A percentile compares a stretch with the other conserved stretches of the same genome.
Evolutionary conservation across 2,888 invertebrate species (phyloP).

Genomic region (Oxycera nigricornis): DNA sequence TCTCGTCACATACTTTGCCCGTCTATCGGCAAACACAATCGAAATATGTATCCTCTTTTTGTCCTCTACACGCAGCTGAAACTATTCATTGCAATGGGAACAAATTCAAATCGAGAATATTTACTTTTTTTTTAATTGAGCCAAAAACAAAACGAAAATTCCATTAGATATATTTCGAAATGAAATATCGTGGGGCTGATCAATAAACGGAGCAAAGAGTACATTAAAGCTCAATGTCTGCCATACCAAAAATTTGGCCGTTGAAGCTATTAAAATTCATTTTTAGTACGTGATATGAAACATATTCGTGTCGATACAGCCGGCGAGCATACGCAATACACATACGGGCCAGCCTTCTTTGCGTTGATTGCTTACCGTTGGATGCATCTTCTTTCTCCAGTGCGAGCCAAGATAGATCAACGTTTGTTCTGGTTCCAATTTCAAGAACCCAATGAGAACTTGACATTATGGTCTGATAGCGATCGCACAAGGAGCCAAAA

Average conservation of each 20-base stretch:
- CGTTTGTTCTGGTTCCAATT: background rate
- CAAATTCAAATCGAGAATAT: conserved; percentile 11
- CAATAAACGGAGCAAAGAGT: conserved; percentile 1
- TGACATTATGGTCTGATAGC: background rate
- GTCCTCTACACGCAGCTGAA: background rate
- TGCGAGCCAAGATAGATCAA: background rate
- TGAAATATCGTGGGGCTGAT: conserved; percentile 3
- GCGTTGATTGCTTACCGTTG: background rate
- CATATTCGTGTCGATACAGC: conserved; percentile 36
- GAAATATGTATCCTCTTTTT: background rate
- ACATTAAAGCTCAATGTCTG: background rate
- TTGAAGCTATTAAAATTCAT: conserved; percentile 47
- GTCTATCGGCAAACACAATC: conserved; percentile 4
- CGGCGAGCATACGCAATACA: too few species aligned
- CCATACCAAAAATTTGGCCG: conserved; percentile 37
- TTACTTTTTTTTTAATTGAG: conserved; percentile 7
- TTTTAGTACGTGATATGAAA: conserved; percentile 48
- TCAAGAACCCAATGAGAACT: background rate
- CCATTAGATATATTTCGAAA: conserved; percentile 39
- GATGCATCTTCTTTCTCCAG: conserved; percentile 9
- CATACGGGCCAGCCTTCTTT: background rate
- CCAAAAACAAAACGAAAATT: conserved; percentile 37
- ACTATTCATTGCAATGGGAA: background rate
- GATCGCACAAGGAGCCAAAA: conserved; percentile 27
- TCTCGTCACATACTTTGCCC: background rate